Percentiles rank a stretch among this genome's conserved stretches.
phyloP scores from a whole-genome alignment of 2,797 vertebrate genomes.

The Semaprochilodus insignis region DNA sequence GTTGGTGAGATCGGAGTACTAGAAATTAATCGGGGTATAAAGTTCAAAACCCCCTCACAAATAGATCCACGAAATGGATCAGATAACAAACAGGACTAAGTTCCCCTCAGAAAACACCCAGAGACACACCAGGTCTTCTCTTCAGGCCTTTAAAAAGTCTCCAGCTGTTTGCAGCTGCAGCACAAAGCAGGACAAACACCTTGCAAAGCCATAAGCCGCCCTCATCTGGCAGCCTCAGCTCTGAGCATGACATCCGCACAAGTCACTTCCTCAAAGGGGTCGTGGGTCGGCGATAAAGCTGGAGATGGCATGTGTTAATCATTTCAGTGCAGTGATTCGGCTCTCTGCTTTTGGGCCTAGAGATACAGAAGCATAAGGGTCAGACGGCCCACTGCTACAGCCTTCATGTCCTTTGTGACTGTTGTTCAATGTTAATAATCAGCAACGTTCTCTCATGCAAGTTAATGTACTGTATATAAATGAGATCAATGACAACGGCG shows the following conservation, averaged over 20 bases:
- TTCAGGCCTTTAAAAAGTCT: constrained; percentile 62
- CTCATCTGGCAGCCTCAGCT: constrained; percentile 58
- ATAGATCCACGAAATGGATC: neutral
- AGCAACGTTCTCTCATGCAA: neutral
- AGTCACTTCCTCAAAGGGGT: constrained; percentile 68
- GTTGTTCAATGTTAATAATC: neutral
- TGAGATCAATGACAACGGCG: constrained; percentile 1
- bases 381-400: neutral
- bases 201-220: constrained; percentile 68
- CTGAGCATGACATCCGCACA: constrained; percentile 65
- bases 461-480: constrained; percentile 28
- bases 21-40: constrained; percentile 17
- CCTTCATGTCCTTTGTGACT: neutral
- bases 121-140: constrained; percentile 43
- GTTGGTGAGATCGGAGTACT: neutral
- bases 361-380: constrained; percentile 3
- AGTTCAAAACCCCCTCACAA: constrained; percentile 35
- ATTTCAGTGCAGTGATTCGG: constrained; percentile 43
- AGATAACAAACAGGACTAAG: constrained; percentile 31
- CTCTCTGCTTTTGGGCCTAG: constrained; percentile 20
- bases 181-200: constrained; percentile 67
- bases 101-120: constrained; percentile 38
- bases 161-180: constrained; percentile 83
- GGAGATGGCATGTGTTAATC: constrained; percentile 66
- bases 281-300: constrained; percentile 66